A percentile compares a stretch with the other conserved stretches of the same genome.
Conservation (phyloP, 1,140 invertebrate species). For the Diachasma alloeum region DNA sequence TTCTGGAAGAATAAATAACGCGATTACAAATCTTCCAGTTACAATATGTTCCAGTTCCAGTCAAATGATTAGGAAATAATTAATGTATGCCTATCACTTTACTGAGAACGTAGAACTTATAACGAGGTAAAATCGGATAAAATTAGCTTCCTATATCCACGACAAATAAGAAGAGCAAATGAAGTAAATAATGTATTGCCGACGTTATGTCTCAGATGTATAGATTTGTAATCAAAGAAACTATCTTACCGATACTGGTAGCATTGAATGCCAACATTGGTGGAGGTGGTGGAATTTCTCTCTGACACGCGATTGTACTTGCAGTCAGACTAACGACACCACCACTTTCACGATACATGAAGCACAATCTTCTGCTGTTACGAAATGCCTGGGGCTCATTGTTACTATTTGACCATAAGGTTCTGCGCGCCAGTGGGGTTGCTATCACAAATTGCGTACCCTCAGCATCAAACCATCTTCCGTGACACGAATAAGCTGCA, state of each 20-base stretch:
- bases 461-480: slow-evolving; percentile 77
- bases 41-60: no score
- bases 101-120: not conserved
- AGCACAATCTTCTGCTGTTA: slow-evolving; percentile 66
- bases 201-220: not conserved
- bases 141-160: no score
- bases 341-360: slow-evolving; percentile 66
- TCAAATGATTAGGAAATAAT: no score
- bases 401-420: slow-evolving; percentile 56
- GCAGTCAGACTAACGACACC: slow-evolving; percentile 65
- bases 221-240: not conserved
- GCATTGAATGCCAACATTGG: slow-evolving; percentile 67
- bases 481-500: slow-evolving; percentile 86
- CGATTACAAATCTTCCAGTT: no score
- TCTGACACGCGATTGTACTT: slow-evolving; percentile 64
- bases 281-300: slow-evolving; percentile 59
- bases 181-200: not conserved
- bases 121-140: not conserved
- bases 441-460: slow-evolving; percentile 80
- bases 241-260: slow-evolving; percentile 65
- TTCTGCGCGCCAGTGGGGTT: slow-evolving; percentile 70
- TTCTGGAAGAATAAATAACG: no score
- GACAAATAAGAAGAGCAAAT: slow-evolving; percentile 10
- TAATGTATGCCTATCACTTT: not conserved
- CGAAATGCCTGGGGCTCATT: slow-evolving; percentile 61